A percentile compares a stretch with the other conserved stretches of the same genome.
Evolutionary conservation across 2,113 vertebrate species (phyloP).

Genomic region (Neopipo cinnamomea): DNA sequence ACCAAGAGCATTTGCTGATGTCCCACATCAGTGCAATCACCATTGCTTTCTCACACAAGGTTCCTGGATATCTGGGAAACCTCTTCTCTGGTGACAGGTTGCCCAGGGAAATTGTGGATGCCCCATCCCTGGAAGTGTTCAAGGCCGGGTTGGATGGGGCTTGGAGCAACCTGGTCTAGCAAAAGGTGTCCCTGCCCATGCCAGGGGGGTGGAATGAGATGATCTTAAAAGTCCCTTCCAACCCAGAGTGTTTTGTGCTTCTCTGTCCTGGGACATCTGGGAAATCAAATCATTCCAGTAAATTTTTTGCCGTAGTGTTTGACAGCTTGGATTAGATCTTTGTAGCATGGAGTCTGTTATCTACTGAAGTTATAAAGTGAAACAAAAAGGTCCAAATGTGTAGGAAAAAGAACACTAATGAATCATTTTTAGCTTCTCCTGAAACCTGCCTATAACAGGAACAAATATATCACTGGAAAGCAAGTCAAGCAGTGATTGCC

Average conservation of each 20-base stretch:
- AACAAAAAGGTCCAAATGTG: neutral
- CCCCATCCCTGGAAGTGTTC: neutral
- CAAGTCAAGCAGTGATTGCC: neutral
- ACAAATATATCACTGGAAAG: neutral
- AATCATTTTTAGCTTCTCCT: constrained; percentile 7
- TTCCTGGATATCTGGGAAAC: neutral
- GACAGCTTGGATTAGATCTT: neutral
- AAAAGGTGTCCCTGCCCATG: neutral
- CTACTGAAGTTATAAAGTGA: neutral
- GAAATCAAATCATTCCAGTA: neutral
- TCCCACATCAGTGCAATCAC: neutral
- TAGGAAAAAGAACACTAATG: neutral
- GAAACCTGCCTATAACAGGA: neutral
- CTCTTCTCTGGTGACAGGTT: neutral
- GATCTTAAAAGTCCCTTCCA: neutral
- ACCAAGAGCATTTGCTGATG: neutral
- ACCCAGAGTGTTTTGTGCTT: neutral
- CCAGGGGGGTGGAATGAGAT: neutral
- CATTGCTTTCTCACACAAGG: neutral
- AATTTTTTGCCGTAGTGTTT: neutral
- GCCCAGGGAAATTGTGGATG: neutral
- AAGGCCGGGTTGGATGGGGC: neutral
- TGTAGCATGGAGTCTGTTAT: neutral
- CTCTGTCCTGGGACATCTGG: neutral
- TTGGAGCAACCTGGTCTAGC: no score